Evolutionary conservation across 64 coral and sea anemone genomes (phyloP).

Genomic region (Platygyra sinensis): DNA sequence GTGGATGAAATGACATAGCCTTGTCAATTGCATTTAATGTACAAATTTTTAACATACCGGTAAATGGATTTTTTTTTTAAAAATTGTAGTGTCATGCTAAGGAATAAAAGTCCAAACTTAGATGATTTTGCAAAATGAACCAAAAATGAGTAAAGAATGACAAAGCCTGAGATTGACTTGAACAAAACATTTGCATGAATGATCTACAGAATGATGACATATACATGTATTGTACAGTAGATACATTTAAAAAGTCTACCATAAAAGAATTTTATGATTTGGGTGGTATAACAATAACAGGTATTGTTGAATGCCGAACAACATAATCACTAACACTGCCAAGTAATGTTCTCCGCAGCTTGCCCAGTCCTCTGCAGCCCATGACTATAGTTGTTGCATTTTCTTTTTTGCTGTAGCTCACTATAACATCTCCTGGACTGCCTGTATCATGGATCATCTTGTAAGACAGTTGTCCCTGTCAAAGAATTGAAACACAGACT

Average conservation of each 20-base stretch:
- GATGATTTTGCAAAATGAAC: too few relatives aligned
- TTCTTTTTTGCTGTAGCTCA: constrained; percentile 75
- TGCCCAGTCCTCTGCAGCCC: constrained; percentile 76
- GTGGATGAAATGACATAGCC: too few relatives aligned
- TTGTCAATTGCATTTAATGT: too few relatives aligned
- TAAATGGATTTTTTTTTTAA: too few relatives aligned
- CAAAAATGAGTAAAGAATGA: not conserved
- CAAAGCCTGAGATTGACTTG: not conserved
- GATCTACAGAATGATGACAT: too few relatives aligned
- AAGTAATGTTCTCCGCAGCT: constrained; percentile 80
- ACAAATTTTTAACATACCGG: too few relatives aligned
- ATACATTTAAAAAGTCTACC: too few relatives aligned
- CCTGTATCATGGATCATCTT: constrained; percentile 57
- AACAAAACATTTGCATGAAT: not conserved
- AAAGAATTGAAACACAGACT: not conserved
- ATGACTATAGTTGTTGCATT: constrained; percentile 55
- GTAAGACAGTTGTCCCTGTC: constrained; percentile 45
- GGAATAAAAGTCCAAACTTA: too few relatives aligned
- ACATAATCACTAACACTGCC: constrained; percentile 97
- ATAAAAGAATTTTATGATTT: not conserved
- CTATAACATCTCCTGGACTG: constrained; percentile 72
- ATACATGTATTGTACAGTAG: too few relatives aligned
- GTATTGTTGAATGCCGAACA: constrained; percentile 81
- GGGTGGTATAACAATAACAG: constrained; percentile 77
- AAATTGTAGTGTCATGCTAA: too few relatives aligned